phyloP scores from a whole-genome alignment of 64 coral and sea anemone species.

The Acropora yongei region DNA sequence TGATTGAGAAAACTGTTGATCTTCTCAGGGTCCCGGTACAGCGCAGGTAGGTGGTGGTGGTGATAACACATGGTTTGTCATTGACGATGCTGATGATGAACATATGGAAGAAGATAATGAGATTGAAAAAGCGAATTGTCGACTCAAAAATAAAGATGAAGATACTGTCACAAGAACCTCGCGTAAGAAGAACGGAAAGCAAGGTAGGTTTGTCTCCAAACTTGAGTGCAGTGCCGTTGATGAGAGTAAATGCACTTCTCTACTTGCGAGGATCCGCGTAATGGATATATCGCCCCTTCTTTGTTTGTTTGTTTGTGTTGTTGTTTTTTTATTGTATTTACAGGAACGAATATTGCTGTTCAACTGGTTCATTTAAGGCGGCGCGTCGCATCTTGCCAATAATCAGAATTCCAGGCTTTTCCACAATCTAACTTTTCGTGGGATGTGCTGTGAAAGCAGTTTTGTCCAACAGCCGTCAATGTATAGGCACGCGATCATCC shows the following conservation, averaged over 20 bases:
- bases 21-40: slow-evolving; percentile 76
- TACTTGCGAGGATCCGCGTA: background rate
- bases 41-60: slow-evolving; percentile 83
- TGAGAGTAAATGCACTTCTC: background rate
- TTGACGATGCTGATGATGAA: slow-evolving; percentile 59
- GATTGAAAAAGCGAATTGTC: background rate
- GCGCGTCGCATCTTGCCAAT: too few species aligned
- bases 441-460: too few species aligned
- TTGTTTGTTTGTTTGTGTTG: too few species aligned
- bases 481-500: too few species aligned
- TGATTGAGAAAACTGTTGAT: background rate
- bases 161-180: background rate
- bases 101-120: slow-evolving; percentile 66
- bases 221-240: background rate
- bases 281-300: too few species aligned
- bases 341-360: too few species aligned
- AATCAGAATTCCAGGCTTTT: background rate
- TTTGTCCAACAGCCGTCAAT: too few species aligned
- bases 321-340: too few species aligned
- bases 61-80: slow-evolving; percentile 56
- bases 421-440: too few species aligned
- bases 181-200: background rate
- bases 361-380: too few species aligned
- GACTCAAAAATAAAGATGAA: background rate
- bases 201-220: background rate